Base-by-base conservation (phyloP, 2,113 vertebrate species). In the Erythrolamprus reginae region DNA sequence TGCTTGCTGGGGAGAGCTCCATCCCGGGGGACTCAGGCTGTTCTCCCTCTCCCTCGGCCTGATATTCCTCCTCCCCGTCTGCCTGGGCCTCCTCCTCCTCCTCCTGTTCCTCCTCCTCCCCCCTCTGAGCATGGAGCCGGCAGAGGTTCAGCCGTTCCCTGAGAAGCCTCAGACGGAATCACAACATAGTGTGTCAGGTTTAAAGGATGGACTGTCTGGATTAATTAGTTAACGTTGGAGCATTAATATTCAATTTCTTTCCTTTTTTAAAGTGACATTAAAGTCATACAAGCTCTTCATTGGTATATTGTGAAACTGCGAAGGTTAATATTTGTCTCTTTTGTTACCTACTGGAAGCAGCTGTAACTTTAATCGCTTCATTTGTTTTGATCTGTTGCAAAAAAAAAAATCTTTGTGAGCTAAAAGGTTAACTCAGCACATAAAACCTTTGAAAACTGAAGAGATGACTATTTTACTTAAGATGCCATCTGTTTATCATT, bases 381-480 rank as follows among this genome's bases (percentile, higher is more conserved):
- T 96, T 96, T 95, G 61, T 95, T 93, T 95, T 94, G 88, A 94
- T 96, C 87, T 95, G 10, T 15, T 93, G 26, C 90, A 94, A 89
- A 55, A 55, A 55, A 52, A 45, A 53, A 53, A 55, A 52, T 95
- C 88, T 52, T 33, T 28, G 56, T 92, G 86, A 93, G 15, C 47
- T 93, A 55, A 94, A 96, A 91, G 84, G 28, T 50, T 90, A 91
- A 17, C 91, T 94, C 90, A 90, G 86, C 51, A 85, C 17, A 84
- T 33, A 10, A 93, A 94, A 56, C 90, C 50, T 95, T 91, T 90
- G 50, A 91, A 94, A 19, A 42, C 50, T 92, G 61, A 7, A 87
- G 56, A 94, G 92, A 93, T 15, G 90, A 93, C 95, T 93, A 8
- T 92, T 91, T 92, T 86, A 83, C 47, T 70, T 70, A 90, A 77